Evolutionary conservation across 2,888 invertebrate genomes (phyloP).

Genomic region (Lumbricus terrestris): DNA sequence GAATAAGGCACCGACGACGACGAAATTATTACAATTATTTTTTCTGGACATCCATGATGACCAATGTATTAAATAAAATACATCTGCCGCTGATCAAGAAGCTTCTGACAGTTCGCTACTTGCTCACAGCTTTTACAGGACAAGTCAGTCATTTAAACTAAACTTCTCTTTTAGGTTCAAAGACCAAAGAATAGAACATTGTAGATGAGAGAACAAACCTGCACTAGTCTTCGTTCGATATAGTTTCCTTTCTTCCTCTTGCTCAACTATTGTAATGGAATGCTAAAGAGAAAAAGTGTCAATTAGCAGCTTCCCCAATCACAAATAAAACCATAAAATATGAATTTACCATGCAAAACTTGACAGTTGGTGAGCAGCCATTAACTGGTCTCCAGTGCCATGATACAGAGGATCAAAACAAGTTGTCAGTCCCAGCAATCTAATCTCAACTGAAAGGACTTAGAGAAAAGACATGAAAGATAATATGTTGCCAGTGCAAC

Average conservation of each 20-base stretch:
- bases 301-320: background rate
- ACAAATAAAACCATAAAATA: background rate
- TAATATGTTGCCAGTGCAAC: background rate
- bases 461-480: background rate
- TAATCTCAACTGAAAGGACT: background rate
- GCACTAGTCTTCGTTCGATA: background rate
- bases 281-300: slow-evolving; percentile 6
- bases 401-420: background rate
- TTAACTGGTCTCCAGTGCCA: too few species aligned
- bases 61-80: too few species aligned
- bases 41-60: too few species aligned
- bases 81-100: too few species aligned
- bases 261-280: slow-evolving; percentile 18
- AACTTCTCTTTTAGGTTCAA: background rate
- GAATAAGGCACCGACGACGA: too few species aligned
- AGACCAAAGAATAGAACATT: background rate
- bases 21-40: too few species aligned
- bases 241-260: slow-evolving; percentile 19
- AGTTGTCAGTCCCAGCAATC: background rate
- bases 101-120: too few species aligned
- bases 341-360: background rate
- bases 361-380: too few species aligned
- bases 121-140: too few species aligned
- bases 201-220: background rate
- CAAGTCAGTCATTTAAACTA: background rate